Percentiles rank a stretch among this genome's conserved stretches.
Conservation (phyloP, 1,140 invertebrate genomes). For the Drosophila watanabei region DNA sequence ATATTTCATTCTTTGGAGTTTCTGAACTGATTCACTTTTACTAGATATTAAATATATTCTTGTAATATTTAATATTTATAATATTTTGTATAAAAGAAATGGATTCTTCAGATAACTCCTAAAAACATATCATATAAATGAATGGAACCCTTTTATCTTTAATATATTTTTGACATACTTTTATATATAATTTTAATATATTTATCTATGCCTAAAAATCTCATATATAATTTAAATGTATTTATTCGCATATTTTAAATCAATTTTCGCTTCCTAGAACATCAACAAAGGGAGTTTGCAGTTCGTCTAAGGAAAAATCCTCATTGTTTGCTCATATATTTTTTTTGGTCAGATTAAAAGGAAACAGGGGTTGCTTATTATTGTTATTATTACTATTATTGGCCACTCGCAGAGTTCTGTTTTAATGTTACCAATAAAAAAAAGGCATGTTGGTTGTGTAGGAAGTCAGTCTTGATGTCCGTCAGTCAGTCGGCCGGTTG, state of each 20-base stretch:
- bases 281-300: neutral
- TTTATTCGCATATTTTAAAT: too few species aligned
- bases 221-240: too few species aligned
- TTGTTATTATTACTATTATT: conserved; percentile 39
- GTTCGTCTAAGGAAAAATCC: neutral
- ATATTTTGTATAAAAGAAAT: too few species aligned
- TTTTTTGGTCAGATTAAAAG: conserved; percentile 7
- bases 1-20: neutral
- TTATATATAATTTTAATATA: too few species aligned
- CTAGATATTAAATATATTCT: too few species aligned
- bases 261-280: neutral
- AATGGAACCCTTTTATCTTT: too few species aligned
- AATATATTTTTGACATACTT: neutral
- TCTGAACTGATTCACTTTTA: neutral
- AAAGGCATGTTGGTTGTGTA: conserved; percentile 19
- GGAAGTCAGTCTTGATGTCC: conserved; percentile 34
- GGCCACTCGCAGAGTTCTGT: conserved; percentile 41
- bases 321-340: neutral
- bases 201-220: too few species aligned
- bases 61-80: neutral
- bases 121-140: too few species aligned
- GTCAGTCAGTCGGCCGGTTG: conserved; percentile 5
- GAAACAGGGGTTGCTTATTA: conserved; percentile 8
- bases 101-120: too few species aligned
- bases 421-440: conserved; percentile 13